These are phyloP conservation scores for Cynaeus angustus DNA, from an alignment of 2,888 invertebrate genomes.

Conservation along the genomic window DNA sequence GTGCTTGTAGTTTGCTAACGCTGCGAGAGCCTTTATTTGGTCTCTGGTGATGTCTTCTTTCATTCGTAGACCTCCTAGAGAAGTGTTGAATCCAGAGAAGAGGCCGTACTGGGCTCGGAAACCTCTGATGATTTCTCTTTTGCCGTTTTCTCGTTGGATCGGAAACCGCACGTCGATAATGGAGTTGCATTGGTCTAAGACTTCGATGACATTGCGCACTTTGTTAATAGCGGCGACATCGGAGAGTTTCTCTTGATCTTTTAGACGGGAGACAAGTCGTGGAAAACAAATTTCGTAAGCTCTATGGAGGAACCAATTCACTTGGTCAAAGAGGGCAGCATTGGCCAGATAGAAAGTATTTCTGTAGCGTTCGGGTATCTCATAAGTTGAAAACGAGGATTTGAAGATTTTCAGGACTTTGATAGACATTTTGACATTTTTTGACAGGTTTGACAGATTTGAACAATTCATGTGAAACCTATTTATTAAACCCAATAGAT, in stretches of 20 bases:
- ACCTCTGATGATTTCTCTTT: constrained; percentile 63
- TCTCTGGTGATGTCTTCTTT: constrained; percentile 62
- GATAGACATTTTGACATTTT: constrained; percentile 14
- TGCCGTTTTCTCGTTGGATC: constrained; percentile 62
- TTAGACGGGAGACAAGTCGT: constrained; percentile 60
- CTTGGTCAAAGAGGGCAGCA: constrained; percentile 66
- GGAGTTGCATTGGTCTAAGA: constrained; percentile 66
- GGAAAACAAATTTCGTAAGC: constrained; percentile 65
- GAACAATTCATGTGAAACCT: constrained; percentile 15
- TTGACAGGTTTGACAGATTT: neutral
- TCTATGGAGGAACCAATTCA: constrained; percentile 67
- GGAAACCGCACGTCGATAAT: constrained; percentile 66
- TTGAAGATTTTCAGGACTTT: constrained; percentile 8
- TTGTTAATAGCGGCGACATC: constrained; percentile 54
- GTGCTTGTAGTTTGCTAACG: constrained; percentile 64
- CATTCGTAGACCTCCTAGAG: constrained; percentile 66
- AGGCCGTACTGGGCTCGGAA: constrained; percentile 66
- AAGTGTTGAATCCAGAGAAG: constrained; percentile 56
- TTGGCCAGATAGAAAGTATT: constrained; percentile 68
- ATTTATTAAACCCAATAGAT: constrained; percentile 34
- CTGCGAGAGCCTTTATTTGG: constrained; percentile 66
- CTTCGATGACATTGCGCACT: constrained; percentile 60
- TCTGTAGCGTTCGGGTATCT: constrained; percentile 66
- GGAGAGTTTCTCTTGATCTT: constrained; percentile 45
- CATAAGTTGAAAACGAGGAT: constrained; percentile 54